Evolutionary conservation across 2,797 vertebrate species (phyloP), one percentile per base, ranked within the genome.

Genomic region (Takifugu rubripes): DNA sequence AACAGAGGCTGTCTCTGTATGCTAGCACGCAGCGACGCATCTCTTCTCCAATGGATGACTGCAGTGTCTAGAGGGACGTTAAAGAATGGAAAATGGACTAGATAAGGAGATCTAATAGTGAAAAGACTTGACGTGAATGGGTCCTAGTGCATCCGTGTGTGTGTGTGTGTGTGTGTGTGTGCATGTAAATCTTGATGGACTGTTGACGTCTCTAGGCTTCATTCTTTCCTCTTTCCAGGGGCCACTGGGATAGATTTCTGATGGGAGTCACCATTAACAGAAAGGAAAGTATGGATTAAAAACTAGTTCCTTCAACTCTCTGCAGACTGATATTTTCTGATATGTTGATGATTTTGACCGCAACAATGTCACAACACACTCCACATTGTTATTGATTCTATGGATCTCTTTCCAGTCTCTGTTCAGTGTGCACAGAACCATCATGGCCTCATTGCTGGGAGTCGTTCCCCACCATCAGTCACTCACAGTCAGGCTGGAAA

Each of bases 51-150:
- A 54, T 43, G 59, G 44, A 44, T 84, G 79, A 84, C 77, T 84
- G 78, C 76, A 64, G 33, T 16, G 52, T 46, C 52, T 26, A 12
- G 57, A 70, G 53, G 61, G 52, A 46, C 59, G 29, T 42, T 61
- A 52, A 48, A 57, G 66, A 72, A 68, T 56, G 64, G 59, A 77
- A 75, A 70, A 77, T 79, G 65, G 70, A 79, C 70, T 57, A 68
- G 78, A 81, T 84, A 74, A 68, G 63, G 63, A 66, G 69, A 74
- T 66, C 69, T 71, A 71, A 66, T 74, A 50, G 78, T 75, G 58
- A 50, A 51, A 47, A 49, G 68, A 54, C 57, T 56, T 61, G 52
- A 78, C 76, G 80, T 77, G 64, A 74, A 72, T 61, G 68, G 75
- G 72, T 70, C 66, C 7, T 5, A 29, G 27, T 5, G 27, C 7